Conservation (phyloP, 2,113 vertebrate species). For the Carlito syrichta region DNA sequence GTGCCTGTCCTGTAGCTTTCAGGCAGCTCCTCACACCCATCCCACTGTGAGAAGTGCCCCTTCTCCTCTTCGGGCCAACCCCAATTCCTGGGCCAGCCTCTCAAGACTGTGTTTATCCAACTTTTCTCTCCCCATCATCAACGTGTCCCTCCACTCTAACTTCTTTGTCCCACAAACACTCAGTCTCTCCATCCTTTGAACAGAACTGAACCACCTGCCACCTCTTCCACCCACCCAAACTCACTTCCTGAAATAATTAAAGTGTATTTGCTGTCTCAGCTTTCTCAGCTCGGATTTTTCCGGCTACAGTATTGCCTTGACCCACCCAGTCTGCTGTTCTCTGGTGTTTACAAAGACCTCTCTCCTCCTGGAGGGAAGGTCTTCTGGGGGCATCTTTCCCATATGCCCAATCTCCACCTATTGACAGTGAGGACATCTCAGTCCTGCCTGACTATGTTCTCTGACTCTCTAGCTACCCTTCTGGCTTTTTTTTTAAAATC, state of each 20-base stretch:
- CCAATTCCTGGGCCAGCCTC: not conserved
- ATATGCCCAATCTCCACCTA: not conserved
- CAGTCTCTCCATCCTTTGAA: not conserved
- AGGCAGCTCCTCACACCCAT: not conserved
- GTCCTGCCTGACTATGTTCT: not conserved
- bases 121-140: not conserved
- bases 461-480: not conserved
- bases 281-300: conserved; percentile 1
- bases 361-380: conserved; percentile 22
- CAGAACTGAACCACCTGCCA: not conserved
- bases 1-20: not conserved
- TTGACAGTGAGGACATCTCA: not conserved
- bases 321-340: not conserved
- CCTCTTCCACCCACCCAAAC: not conserved
- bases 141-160: not conserved
- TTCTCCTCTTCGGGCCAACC: conserved; percentile 27
- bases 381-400: not conserved
- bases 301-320: not conserved
- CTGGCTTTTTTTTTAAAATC: not conserved
- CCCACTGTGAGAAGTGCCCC: not conserved
- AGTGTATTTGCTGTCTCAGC: not conserved
- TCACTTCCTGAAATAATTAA: not conserved
- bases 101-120: not conserved
- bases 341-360: not conserved
- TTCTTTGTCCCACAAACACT: not conserved